These are phyloP conservation scores for Agrotis segetum DNA, from an alignment of 2,888 invertebrate genomes.

Conservation along the genomic window DNA sequence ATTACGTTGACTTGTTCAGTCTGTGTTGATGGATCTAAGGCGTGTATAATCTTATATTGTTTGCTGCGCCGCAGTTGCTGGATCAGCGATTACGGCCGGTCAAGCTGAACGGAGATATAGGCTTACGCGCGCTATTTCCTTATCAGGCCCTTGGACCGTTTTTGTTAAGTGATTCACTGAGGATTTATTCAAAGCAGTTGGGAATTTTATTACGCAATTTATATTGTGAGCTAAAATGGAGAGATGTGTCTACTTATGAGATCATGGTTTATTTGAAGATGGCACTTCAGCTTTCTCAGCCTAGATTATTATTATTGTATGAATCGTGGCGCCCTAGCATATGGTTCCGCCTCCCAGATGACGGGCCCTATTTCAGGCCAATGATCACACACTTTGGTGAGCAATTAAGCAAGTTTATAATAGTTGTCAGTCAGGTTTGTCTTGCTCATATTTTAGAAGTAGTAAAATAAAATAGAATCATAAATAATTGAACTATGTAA, in stretches of 20 bases:
- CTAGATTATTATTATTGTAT: background rate
- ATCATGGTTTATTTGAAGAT: constrained; percentile 35
- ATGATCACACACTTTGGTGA: constrained; percentile 5
- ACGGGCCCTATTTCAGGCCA: constrained; percentile 16
- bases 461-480: background rate
- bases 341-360: constrained; percentile 26
- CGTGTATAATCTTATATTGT: constrained; percentile 49
- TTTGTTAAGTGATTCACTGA: constrained; percentile 50
- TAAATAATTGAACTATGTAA: no score
- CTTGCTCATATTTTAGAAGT: background rate
- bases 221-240: constrained; percentile 27
- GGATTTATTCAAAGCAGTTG: constrained; percentile 42
- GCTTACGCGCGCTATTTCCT: constrained; percentile 65
- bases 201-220: constrained; percentile 40
- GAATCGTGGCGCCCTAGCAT: constrained; percentile 17
- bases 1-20: constrained; percentile 10
- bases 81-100: constrained; percentile 61
- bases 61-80: constrained; percentile 40
- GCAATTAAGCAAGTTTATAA: background rate
- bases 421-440: background rate
- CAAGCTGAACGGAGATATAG: constrained; percentile 70
- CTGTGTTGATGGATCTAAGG: constrained; percentile 34
- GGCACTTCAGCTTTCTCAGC: constrained; percentile 8
- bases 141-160: constrained; percentile 62
- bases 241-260: constrained; percentile 27